Conservation (phyloP, 1,140 invertebrate species). For the Hycleus cichorii region DNA sequence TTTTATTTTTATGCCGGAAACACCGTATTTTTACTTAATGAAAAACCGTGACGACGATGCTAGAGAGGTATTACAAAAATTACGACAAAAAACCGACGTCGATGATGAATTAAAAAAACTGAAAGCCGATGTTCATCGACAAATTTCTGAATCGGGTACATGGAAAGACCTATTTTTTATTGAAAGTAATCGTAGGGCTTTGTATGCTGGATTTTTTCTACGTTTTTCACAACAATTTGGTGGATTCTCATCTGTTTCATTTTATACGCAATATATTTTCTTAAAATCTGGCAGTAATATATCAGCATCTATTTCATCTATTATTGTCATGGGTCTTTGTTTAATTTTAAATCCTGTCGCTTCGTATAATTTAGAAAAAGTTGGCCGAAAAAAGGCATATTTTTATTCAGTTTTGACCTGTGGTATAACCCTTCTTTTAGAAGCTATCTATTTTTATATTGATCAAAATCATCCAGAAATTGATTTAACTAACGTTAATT, state of each 20-base stretch:
- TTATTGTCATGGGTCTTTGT: slow-evolving; percentile 44
- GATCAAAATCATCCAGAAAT: slow-evolving; percentile 13
- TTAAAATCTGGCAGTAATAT: slow-evolving; percentile 29
- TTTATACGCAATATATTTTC: slow-evolving; percentile 32
- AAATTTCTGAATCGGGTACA: slow-evolving; percentile 32
- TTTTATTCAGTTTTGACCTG: slow-evolving; percentile 50
- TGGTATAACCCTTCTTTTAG: slow-evolving; percentile 45
- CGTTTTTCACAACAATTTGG: slow-evolving; percentile 25
- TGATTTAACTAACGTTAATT: slow-evolving; percentile 28
- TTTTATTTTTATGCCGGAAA: slow-evolving; percentile 23
- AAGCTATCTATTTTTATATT: slow-evolving; percentile 44
- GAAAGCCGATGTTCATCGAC: slow-evolving; percentile 27
- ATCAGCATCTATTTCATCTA: slow-evolving; percentile 16
- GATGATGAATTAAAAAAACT: slow-evolving; percentile 29
- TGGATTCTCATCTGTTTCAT: slow-evolving; percentile 22
- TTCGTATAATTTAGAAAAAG: slow-evolving; percentile 58
- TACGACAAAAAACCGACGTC: slow-evolving; percentile 25
- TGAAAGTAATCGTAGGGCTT: slow-evolving; percentile 27
- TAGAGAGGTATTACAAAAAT: slow-evolving; percentile 16
- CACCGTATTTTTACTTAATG: slow-evolving; percentile 30
- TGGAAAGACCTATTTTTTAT: slow-evolving; percentile 33
- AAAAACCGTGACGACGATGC: slow-evolving; percentile 24
- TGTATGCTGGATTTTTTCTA: slow-evolving; percentile 23
- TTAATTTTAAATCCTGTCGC: slow-evolving; percentile 54
- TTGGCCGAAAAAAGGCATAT: slow-evolving; percentile 59